phyloP scores from a whole-genome alignment of 1,140 invertebrate genomes.

The Drosophila kanapiae region DNA sequence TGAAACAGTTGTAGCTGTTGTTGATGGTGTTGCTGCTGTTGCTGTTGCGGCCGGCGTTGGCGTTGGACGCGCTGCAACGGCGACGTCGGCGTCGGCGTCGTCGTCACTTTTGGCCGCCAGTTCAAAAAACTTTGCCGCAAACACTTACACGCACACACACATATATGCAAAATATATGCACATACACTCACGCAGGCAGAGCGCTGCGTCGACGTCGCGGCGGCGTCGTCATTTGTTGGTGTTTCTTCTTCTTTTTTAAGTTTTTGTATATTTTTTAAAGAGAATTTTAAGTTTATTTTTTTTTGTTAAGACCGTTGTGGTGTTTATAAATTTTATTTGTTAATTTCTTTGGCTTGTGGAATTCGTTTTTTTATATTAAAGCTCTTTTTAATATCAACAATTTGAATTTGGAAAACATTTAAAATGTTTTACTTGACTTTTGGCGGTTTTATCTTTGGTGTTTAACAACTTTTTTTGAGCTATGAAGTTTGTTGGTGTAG shows the following conservation, averaged over 20 bases:
- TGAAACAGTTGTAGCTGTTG: constrained; percentile 14
- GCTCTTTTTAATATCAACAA: neutral
- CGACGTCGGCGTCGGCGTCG: constrained; percentile 58
- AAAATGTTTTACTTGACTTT: neutral
- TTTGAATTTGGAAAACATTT: neutral
- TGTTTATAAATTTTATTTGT: neutral
- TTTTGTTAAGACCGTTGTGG: constrained; percentile 11
- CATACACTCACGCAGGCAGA: constrained; percentile 66
- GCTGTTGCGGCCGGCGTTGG: constrained; percentile 44
- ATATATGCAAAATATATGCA: constrained; percentile 13
- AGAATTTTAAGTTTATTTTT: neutral
- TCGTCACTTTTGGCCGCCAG: constrained; percentile 81
- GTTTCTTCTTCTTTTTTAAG: constrained; percentile 16
- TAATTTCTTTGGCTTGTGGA: neutral
- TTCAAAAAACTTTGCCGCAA: constrained; percentile 64
- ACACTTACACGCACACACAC: constrained; percentile 52
- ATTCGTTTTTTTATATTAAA: neutral
- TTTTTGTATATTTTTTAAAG: neutral
- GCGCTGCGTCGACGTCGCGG: constrained; percentile 68
- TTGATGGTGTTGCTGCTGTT: constrained; percentile 37
- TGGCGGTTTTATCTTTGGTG: neutral
- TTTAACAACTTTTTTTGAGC: neutral
- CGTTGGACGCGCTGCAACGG: constrained; percentile 51
- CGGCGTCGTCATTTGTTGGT: constrained; percentile 53
- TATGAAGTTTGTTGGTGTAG: neutral